phyloP scores from a whole-genome alignment of 2,888 invertebrate species.

The Neocrepidodera transversa region DNA sequence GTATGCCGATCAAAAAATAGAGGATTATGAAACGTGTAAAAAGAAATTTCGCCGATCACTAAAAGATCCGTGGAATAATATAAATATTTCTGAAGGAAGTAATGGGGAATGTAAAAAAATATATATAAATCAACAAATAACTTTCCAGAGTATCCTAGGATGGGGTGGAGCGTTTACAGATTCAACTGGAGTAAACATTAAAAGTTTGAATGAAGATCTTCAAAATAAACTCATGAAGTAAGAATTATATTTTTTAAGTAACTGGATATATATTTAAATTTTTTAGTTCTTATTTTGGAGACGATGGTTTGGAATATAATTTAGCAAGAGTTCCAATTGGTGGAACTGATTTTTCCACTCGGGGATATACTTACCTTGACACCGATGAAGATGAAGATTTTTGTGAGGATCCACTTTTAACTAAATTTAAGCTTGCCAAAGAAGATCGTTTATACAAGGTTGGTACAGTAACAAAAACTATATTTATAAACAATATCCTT shows the following conservation, averaged over 20 bases:
- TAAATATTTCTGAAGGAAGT: no score
- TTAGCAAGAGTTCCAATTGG: conserved; percentile 84
- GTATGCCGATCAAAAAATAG: background rate
- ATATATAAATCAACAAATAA: conserved; percentile 1
- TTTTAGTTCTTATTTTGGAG: conserved; percentile 66
- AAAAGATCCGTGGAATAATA: background rate
- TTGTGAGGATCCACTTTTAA: conserved; percentile 63
- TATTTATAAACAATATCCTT: no score
- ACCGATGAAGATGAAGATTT: background rate
- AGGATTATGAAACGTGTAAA: background rate
- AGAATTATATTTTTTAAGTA: background rate
- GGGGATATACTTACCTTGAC: conserved; percentile 79
- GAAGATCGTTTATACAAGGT: conserved; percentile 65
- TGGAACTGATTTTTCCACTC: conserved; percentile 85
- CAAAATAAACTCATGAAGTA: conserved; percentile 63
- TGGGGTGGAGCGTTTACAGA: conserved; percentile 85
- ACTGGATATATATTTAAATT: background rate
- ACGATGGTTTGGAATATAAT: conserved; percentile 78
- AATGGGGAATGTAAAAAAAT: background rate
- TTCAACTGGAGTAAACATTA: conserved; percentile 71
- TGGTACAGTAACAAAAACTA: no score
- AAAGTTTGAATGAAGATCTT: conserved; percentile 63
- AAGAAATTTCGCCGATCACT: background rate
- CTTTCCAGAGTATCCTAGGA: conserved; percentile 74
- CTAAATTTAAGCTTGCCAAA: conserved; percentile 68